These are phyloP conservation scores for Porites lobata DNA, from an alignment of 92 coral and sea anemone genomes.

Conservation along the genomic window DNA sequence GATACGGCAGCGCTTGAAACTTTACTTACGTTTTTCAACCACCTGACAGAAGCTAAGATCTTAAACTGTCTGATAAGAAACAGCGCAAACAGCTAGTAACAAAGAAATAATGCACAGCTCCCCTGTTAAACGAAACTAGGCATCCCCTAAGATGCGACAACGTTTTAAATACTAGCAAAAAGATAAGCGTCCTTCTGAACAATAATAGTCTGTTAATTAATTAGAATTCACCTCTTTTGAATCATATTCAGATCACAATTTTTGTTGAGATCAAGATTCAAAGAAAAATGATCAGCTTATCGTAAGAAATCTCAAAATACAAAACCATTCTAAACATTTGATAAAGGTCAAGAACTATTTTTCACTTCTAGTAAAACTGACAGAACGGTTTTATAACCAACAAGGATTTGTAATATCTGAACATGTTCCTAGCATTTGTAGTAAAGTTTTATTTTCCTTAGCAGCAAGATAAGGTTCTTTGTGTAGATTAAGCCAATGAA, in stretches of 20 bases:
- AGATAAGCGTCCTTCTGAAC: background rate
- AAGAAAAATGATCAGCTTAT: background rate
- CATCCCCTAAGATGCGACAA: no score
- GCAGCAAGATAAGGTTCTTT: no score
- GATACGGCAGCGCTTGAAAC: background rate
- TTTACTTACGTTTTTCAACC: background rate
- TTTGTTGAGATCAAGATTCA: background rate
- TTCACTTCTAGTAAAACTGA: background rate
- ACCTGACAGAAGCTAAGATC: no score
- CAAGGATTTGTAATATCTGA: no score
- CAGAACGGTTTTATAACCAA: no score
- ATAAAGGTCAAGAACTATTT: conserved; percentile 10
- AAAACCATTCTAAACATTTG: background rate
- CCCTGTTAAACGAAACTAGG: no score
- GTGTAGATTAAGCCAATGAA: no score
- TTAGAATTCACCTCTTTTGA: background rate
- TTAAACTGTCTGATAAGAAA: background rate
- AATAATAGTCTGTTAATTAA: background rate
- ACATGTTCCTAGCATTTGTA: no score
- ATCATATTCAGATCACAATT: background rate
- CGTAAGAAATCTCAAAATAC: background rate
- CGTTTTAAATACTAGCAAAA: background rate
- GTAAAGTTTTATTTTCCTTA: no score
- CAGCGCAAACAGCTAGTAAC: background rate
- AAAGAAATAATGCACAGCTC: background rate